Evolutionary conservation across 2,888 invertebrate genomes (phyloP).

Genomic region (Tachystola acroxantha): DNA sequence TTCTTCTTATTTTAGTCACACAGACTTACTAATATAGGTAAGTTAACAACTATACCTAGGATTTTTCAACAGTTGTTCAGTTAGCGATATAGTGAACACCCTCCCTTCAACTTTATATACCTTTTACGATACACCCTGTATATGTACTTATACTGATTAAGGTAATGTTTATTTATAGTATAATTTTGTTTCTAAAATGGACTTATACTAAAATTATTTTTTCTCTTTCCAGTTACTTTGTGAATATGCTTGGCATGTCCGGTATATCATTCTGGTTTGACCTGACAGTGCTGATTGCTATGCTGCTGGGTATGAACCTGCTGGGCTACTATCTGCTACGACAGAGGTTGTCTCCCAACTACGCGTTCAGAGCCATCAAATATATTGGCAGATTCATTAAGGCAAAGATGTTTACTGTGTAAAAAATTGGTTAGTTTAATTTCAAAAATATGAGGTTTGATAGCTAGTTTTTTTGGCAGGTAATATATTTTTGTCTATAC

Average conservation of each 20-base stretch:
- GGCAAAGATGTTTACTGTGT: too few species aligned
- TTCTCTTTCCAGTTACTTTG: slow-evolving; percentile 77
- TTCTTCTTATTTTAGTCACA: neutral
- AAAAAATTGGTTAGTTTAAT: neutral
- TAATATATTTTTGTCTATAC: too few species aligned
- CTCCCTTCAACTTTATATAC: too few species aligned
- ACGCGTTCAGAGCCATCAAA: slow-evolving; percentile 84
- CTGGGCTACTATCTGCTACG: slow-evolving; percentile 85
- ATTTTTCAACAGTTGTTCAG: too few species aligned
- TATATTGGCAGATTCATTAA: slow-evolving; percentile 85
- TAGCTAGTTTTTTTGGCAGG: too few species aligned
- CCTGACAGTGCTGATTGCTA: slow-evolving; percentile 78
- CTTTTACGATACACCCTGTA: too few species aligned
- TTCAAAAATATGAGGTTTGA: too few species aligned
- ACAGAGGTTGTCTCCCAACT: slow-evolving; percentile 83
- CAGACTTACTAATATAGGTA: neutral
- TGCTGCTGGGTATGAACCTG: slow-evolving; percentile 81
- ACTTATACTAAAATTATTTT: neutral
- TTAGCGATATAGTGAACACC: too few species aligned
- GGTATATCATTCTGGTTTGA: slow-evolving; percentile 83
- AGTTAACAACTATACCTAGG: too few species aligned
- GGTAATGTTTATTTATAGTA: too few species aligned
- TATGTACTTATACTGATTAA: too few species aligned
- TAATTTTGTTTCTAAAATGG: too few species aligned
- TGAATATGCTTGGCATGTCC: slow-evolving; percentile 86